Percentiles rank a stretch among this genome's conserved stretches.
Evolutionary conservation across 2,113 vertebrate genomes (phyloP).

Genomic region (Lota lota): DNA sequence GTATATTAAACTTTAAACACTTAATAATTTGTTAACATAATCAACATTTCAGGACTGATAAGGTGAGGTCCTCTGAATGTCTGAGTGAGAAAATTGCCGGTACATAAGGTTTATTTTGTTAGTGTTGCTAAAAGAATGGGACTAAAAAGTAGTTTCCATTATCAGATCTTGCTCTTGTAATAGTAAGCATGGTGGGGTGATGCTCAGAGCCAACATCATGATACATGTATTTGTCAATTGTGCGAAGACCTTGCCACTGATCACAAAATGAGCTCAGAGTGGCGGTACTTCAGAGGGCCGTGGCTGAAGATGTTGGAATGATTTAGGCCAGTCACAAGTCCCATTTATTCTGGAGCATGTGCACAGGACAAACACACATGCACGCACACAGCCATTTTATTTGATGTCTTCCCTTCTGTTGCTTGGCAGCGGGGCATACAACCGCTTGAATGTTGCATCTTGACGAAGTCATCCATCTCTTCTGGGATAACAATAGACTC

Average conservation of each 20-base stretch:
- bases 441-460: conserved; percentile 23
- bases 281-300: neutral
- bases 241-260: conserved; percentile 12
- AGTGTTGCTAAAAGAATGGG: too few species aligned
- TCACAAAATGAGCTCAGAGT: conserved; percentile 15
- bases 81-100: too few species aligned
- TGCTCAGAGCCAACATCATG: neutral
- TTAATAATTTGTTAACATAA: too few species aligned
- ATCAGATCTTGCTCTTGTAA: too few species aligned
- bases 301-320: conserved; percentile 16
- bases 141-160: too few species aligned
- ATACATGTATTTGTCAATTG: neutral
- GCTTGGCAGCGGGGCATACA: conserved; percentile 37
- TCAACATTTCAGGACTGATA: too few species aligned
- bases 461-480: conserved; percentile 27
- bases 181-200: neutral
- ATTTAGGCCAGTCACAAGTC: conserved; percentile 2
- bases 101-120: too few species aligned
- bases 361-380: conserved; percentile 5
- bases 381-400: conserved; percentile 11
- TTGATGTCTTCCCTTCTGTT: conserved; percentile 15
- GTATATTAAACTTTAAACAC: too few species aligned
- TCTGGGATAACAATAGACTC: conserved; percentile 38
- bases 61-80: too few species aligned
- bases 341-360: neutral